These are phyloP conservation scores for Drosophila subpulchrella DNA, from an alignment of 1,140 invertebrate species.

Conservation along the genomic window DNA sequence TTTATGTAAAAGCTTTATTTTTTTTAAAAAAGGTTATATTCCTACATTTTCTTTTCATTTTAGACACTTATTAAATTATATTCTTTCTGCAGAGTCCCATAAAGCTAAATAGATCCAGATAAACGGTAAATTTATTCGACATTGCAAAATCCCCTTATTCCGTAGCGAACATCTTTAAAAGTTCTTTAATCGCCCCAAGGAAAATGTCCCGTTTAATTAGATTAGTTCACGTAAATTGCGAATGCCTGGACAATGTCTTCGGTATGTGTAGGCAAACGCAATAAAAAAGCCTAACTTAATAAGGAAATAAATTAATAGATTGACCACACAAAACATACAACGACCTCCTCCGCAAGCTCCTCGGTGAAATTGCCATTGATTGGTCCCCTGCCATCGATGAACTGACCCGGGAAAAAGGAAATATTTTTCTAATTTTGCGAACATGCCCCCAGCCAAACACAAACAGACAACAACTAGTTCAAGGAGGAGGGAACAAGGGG, in stretches of 20 bases:
- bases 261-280: constrained; percentile 40
- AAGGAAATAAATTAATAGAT: constrained; percentile 73
- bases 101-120: too few species aligned
- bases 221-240: constrained; percentile 59
- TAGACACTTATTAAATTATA: too few species aligned
- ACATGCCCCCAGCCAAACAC: constrained; percentile 45
- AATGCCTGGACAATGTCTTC: constrained; percentile 30
- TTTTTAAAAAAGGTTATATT: too few species aligned
- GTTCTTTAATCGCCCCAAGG: constrained; percentile 2
- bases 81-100: too few species aligned
- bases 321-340: constrained; percentile 27
- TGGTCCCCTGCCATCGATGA: constrained; percentile 36
- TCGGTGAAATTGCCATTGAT: constrained; percentile 50
- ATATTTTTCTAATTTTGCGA: constrained; percentile 66
- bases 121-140: too few species aligned
- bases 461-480: constrained; percentile 27
- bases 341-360: background rate
- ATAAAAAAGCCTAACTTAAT: constrained; percentile 71
- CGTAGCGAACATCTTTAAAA: background rate
- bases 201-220: constrained; percentile 49
- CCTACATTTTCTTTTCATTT: too few species aligned
- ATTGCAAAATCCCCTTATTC: background rate
- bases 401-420: constrained; percentile 22
- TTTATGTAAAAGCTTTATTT: too few species aligned
- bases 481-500: background rate